Base-by-base conservation (phyloP, 2,113 vertebrate species). In the Copsychus sechellarum region DNA sequence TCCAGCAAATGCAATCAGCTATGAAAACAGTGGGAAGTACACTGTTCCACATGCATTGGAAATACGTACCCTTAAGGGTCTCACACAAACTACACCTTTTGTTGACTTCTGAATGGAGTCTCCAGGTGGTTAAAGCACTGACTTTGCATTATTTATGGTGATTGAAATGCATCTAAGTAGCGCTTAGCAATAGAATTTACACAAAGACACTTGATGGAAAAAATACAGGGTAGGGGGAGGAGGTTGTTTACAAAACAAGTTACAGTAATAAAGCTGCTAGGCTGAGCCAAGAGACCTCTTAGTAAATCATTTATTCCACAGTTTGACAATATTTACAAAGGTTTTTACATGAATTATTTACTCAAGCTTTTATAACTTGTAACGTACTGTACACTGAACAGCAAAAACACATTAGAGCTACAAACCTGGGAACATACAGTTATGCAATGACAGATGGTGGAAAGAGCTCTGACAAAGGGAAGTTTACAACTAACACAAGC, bases 301-400 rank as follows among this genome's bases (percentile, higher is more conserved):
- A 97, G 93, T 97, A 97, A 98, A 98, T 96, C 97, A 98, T 98
- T 98, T 95, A 98, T 98, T 98, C 98, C 97, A 12, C 97, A 98
- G 90, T 97, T 97, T 98, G 98, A 98, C 98, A 98, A 98, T 98
- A 98, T 97, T 97, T 97, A 98, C 97, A 98, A 98, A 98, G 97
- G 97, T 94, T 96, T 93, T 91, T 95, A 94, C 97, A 98, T 99
- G 95, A 98, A 99, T 99, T 98, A 99, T 99, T 99, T 98, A 98
- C 96, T 96, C 93, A 95, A 92, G 94, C 93, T 96, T 97, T 97
- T 97, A 88, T 97, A 96, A 97, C 93, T 97, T 96, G 96, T 92
- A 97, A 96, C 80, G 45, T 96, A 95, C 94, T 94, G 85, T 97
- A 97, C 96, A 97, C 93, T 97, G 97, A 98, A 82, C 91, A 95